Evolutionary conservation across 1,140 invertebrate species (phyloP), one percentile per base, ranked within the genome.

Genomic region (Drosophila tristis): DNA sequence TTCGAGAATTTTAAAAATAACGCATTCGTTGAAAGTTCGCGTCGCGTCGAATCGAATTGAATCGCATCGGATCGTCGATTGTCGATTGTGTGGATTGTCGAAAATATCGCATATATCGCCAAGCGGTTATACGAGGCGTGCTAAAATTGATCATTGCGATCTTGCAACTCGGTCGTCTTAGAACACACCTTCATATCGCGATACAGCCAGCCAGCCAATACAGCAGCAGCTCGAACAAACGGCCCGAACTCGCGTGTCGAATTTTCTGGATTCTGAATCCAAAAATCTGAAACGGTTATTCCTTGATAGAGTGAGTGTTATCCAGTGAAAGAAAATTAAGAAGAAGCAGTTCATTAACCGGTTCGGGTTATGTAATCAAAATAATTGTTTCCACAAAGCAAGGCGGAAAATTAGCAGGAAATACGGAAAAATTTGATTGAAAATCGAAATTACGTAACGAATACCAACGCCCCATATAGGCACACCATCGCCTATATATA

Each of bases 1-100:
- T 90, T 90, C 82, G 90, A 91, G 76, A 91, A 87, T 90, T 84
- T 90, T 90, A 90, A 87, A 91, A 91, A 91, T 91, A 91, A 81
- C 87, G 72, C 80, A 64, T 75, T 84, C 80, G 80, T 75, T 70
- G 47, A 84, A 84, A 85, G 80, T 73, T 84, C 71, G 80, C 78
- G 54, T 79, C 81, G 57, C 78, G 57, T 79, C 64, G 66, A 57
- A 57, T 70, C 11, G 35, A 13, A 13, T 39, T 13, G 35, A 39
- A 39, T 79, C 81, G 57, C 78, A 68, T 70, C 53, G 66, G n/a
- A 71, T 68, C 55, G 76, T 75, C 74, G 57, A 80, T 71, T 73
- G 74, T 65, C 58, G 66, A 74, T 66, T 73, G 57, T 66, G 62
- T 51, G 59, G 64, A 75, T 78, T 78, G 50, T 81, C 70, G 68